Evolutionary conservation across 2,888 invertebrate genomes (phyloP).

Genomic region (Eristalinus sepulchralis): DNA sequence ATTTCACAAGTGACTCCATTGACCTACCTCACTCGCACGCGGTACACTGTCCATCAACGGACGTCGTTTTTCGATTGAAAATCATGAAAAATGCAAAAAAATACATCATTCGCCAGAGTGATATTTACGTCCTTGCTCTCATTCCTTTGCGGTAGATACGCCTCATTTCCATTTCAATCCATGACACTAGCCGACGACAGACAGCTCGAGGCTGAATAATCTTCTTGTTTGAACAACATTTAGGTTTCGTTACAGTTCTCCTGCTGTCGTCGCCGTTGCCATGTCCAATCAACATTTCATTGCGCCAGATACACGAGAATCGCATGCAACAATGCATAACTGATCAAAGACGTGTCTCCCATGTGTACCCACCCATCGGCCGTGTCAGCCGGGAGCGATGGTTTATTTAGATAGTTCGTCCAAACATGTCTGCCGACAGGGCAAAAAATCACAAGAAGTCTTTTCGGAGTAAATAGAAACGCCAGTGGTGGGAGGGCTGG

Average conservation of each 20-base stretch:
- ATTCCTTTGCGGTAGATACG: constrained; percentile 30
- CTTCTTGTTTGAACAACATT: constrained; percentile 58
- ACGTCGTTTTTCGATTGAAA: background rate
- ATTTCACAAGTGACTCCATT: too few species aligned
- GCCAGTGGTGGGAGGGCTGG: constrained; percentile 41
- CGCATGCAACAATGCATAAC: constrained; percentile 65
- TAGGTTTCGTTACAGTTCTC: constrained; percentile 56
- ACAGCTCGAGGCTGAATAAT: constrained; percentile 35
- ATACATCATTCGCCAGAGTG: background rate
- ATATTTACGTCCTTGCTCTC: constrained; percentile 47
- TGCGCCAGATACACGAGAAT: constrained; percentile 33
- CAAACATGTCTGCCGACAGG: constrained; percentile 50
- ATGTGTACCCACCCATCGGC: constrained; percentile 37
- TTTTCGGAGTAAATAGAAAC: constrained; percentile 54
- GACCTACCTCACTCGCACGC: background rate
- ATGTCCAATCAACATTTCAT: constrained; percentile 45
- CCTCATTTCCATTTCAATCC: constrained; percentile 28
- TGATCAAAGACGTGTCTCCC: constrained; percentile 50
- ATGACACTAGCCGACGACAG: background rate
- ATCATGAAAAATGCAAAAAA: background rate
- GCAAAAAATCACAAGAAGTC: constrained; percentile 51
- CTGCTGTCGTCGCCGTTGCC: background rate
- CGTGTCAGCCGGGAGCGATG: constrained; percentile 61
- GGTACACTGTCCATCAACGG: background rate
- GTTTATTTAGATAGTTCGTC: constrained; percentile 66